These are phyloP conservation scores for Batillaria attramentaria DNA, from an alignment of 1,140 invertebrate species.

Conservation along the genomic window DNA sequence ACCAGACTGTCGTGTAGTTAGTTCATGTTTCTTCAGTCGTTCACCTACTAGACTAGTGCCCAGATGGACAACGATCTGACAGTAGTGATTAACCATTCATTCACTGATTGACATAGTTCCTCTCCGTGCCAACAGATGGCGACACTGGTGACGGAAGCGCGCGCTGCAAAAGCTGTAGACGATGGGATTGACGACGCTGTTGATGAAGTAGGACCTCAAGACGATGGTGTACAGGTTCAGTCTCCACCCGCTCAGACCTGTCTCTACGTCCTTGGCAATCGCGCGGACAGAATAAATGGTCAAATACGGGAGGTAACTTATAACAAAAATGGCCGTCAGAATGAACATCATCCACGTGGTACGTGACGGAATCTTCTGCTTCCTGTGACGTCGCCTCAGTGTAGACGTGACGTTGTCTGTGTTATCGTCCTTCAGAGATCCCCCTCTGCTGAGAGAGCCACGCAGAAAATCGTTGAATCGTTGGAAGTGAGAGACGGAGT, in stretches of 20 bases:
- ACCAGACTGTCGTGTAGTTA: not conserved
- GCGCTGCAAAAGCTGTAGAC: constrained; percentile 37
- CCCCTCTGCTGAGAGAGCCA: not conserved
- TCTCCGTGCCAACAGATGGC: not conserved
- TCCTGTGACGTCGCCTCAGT: not conserved
- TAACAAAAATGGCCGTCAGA: constrained; percentile 26
- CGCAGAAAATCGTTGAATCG: not conserved
- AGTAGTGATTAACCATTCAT: not conserved
- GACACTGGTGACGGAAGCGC: constrained; percentile 18
- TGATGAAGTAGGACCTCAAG: constrained; percentile 35
- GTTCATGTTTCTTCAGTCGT: not conserved
- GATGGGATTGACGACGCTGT: constrained; percentile 32
- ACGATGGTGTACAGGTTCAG: constrained; percentile 30
- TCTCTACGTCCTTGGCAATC: constrained; percentile 5
- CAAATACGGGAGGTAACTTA: constrained; percentile 35
- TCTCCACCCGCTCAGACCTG: constrained; percentile 15
- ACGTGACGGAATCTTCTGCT: constrained; percentile 15
- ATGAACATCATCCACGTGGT: constrained; percentile 35
- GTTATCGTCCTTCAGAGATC: not conserved
- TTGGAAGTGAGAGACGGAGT: not conserved
- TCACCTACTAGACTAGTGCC: not conserved
- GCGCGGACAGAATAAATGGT: constrained; percentile 2
- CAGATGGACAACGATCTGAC: not conserved
- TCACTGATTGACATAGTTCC: not conserved
- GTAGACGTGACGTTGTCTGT: not conserved